A percentile compares a stretch with the other conserved stretches of the same genome.
Evolutionary conservation across 1,140 invertebrate genomes (phyloP).

Genomic region (Camponotus floridanus): DNA sequence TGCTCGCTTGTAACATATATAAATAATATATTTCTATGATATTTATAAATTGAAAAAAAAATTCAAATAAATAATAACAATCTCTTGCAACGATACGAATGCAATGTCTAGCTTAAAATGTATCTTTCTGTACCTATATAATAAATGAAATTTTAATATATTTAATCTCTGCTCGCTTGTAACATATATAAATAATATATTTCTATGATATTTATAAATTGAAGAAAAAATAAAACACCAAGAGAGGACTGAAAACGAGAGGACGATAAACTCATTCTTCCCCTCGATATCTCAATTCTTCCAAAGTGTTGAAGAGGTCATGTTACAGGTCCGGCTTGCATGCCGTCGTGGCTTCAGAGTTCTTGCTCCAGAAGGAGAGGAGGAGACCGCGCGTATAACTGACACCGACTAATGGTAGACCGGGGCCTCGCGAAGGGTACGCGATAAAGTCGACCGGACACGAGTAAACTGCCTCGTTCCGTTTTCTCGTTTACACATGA

Average conservation of each 20-base stretch:
- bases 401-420: slow-evolving; percentile 82
- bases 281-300: slow-evolving; percentile 82
- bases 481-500: slow-evolving; percentile 78
- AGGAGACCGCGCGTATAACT: slow-evolving; percentile 79
- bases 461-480: slow-evolving; percentile 74
- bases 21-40: too few relatives aligned
- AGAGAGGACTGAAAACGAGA: slow-evolving; percentile 33
- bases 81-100: neutral
- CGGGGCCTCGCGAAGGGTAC: slow-evolving; percentile 64
- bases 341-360: slow-evolving; percentile 54
- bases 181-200: neutral
- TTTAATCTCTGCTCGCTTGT: neutral
- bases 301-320: slow-evolving; percentile 77
- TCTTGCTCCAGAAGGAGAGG: slow-evolving; percentile 75
- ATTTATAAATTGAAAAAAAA: neutral
- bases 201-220: neutral
- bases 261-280: slow-evolving; percentile 74
- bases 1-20: neutral
- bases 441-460: slow-evolving; percentile 75
- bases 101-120: neutral
- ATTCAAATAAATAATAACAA: neutral
- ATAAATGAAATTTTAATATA: neutral
- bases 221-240: neutral
- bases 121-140: neutral
- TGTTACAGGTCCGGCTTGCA: slow-evolving; percentile 76